Conservation (phyloP, 2,797 vertebrate species). For the Sebastes wilsoni region DNA sequence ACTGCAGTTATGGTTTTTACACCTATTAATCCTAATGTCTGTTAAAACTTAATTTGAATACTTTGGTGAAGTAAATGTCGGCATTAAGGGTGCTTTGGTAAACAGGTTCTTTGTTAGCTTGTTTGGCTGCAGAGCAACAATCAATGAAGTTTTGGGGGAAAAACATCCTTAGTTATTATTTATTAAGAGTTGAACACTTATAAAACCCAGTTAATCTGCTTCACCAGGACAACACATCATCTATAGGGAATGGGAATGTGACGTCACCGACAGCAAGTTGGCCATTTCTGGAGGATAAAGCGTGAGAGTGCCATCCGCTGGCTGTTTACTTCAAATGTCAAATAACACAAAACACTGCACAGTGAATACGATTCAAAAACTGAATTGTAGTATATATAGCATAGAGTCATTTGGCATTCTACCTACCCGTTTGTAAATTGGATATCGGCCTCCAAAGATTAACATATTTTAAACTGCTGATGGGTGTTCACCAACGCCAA, state of each 20-base stretch:
- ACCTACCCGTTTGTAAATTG: too few relatives aligned
- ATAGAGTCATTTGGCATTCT: too few relatives aligned
- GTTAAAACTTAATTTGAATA: background rate
- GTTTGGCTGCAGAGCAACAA: background rate
- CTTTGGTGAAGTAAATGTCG: background rate
- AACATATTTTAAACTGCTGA: too few relatives aligned
- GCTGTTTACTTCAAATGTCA: too few relatives aligned
- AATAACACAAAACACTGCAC: too few relatives aligned
- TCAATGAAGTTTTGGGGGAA: background rate
- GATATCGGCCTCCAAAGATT: too few relatives aligned
- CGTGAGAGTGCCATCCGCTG: too few relatives aligned
- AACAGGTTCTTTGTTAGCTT: constrained; percentile 5
- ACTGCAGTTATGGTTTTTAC: background rate
- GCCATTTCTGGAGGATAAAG: fast-evolving
- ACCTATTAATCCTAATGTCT: background rate
- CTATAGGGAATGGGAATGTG: background rate
- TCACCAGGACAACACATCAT: background rate
- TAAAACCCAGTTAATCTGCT: background rate
- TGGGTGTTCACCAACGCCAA: too few relatives aligned
- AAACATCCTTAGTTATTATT: constrained; percentile 10
- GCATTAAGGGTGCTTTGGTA: background rate
- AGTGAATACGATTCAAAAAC: too few relatives aligned
- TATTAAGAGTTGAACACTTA: constrained; percentile 17
- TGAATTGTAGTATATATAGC: too few relatives aligned
- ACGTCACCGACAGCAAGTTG: too few relatives aligned